A percentile compares a stretch with the other conserved stretches of the same genome.
phyloP scores from a whole-genome alignment of 2,113 vertebrate species.

The Pterophyllum scalare region DNA sequence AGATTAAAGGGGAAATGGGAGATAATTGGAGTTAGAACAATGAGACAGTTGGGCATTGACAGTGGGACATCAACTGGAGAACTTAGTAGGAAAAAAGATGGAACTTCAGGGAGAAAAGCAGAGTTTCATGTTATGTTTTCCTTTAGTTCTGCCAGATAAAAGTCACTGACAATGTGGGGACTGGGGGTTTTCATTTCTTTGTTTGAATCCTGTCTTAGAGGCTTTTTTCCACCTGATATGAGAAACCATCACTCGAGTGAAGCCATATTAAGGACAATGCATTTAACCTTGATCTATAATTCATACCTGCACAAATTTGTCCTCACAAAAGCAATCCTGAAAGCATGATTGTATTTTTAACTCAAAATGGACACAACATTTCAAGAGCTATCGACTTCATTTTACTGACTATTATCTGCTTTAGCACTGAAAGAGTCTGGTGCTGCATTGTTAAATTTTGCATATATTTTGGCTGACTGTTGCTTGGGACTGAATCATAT shows the following conservation, averaged over 20 bases:
- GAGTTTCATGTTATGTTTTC: conserved; percentile 16
- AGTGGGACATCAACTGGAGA: conserved; percentile 4
- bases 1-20: conserved; percentile 46
- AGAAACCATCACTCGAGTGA: neutral
- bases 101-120: neutral
- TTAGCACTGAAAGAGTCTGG: neutral
- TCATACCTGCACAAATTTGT: conserved; percentile 17
- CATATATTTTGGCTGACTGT: neutral
- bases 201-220: neutral
- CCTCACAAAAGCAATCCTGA: neutral
- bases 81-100: neutral
- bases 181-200: neutral
- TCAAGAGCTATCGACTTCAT: neutral
- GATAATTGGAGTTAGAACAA: conserved; percentile 43
- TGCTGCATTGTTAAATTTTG: neutral
- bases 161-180: neutral
- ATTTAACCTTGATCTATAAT: conserved; percentile 46
- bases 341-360: conserved; percentile 34
- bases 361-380: neutral
- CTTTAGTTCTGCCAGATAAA: neutral
- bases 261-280: neutral
- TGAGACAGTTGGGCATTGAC: conserved; percentile 2
- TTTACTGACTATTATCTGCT: neutral
- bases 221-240: neutral
- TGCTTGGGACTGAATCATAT: conserved; percentile 32